These are phyloP conservation scores for Prosapia bicincta DNA, from an alignment of 2,888 invertebrate species.

Conservation along the genomic window DNA sequence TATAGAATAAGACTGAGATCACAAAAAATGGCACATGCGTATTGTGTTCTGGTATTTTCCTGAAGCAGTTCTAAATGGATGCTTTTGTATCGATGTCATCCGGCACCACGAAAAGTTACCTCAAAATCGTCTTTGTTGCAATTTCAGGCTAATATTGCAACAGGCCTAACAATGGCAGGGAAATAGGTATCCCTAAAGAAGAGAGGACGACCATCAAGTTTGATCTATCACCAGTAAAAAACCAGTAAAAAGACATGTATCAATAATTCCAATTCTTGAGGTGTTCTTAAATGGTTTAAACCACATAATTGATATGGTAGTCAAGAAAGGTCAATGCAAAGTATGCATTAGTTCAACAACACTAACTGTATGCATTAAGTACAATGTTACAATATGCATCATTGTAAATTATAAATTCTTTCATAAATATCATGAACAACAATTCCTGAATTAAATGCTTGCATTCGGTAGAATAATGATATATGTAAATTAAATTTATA, in stretches of 20 bases:
- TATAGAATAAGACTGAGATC: slow-evolving; percentile 38
- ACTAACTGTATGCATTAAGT: neutral
- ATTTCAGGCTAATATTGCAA: no score
- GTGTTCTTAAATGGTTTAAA: neutral
- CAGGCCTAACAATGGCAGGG: neutral
- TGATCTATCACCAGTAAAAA: neutral
- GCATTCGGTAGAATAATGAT: no score
- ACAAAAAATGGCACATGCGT: slow-evolving; percentile 38
- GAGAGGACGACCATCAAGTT: neutral
- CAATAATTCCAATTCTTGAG: neutral
- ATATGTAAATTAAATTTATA: no score
- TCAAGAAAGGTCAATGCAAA: neutral
- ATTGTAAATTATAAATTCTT: no score
- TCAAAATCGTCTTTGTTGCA: no score
- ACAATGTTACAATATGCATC: no score
- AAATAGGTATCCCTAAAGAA: slow-evolving; percentile 4
- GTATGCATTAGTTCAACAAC: neutral
- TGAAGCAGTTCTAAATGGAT: slow-evolving; percentile 34
- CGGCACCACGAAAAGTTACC: neutral
- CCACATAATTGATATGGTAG: neutral
- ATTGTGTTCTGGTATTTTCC: slow-evolving; percentile 34
- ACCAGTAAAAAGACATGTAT: neutral
- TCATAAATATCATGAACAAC: no score
- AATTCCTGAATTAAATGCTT: no score
- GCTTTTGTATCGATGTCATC: slow-evolving; percentile 24